These are phyloP conservation scores for Natrix natrix DNA, from an alignment of 2,797 vertebrate species.

Conservation along the genomic window DNA sequence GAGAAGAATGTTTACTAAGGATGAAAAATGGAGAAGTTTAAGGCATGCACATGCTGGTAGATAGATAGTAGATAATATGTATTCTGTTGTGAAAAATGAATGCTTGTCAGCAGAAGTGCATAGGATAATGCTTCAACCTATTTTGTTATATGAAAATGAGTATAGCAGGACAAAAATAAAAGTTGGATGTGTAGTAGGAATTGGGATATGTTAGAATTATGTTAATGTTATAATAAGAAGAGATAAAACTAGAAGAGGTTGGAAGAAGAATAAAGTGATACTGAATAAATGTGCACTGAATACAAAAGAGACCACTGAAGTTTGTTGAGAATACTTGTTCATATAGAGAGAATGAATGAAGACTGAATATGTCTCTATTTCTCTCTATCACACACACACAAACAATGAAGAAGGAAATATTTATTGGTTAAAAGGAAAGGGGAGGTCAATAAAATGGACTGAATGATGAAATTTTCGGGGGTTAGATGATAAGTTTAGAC, in stretches of 20 bases:
- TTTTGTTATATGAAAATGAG: not conserved
- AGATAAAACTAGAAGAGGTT: not conserved
- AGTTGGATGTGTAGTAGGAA: not conserved
- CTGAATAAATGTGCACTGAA: not conserved
- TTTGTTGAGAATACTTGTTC: not conserved
- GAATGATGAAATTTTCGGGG: not conserved
- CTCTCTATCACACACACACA: not conserved
- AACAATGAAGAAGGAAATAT: not conserved
- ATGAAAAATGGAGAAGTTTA: not conserved
- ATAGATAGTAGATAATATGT: not conserved
- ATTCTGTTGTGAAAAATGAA: not conserved
- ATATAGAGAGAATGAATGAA: not conserved
- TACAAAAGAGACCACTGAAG: not conserved
- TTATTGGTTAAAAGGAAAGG: not conserved
- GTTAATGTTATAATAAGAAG: not conserved
- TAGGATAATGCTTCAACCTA: not conserved
- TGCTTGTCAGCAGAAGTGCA: not conserved
- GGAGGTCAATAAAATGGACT: not conserved
- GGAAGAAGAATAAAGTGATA: not conserved
- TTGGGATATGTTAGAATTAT: not conserved
- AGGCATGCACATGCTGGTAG: not conserved
- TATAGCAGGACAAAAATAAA: not conserved
- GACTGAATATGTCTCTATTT: not conserved
- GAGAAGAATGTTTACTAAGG: not conserved
- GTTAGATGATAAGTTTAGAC: not conserved